Evolutionary conservation across 2,888 invertebrate species (phyloP).

Genomic region (Acleris sparsana): DNA sequence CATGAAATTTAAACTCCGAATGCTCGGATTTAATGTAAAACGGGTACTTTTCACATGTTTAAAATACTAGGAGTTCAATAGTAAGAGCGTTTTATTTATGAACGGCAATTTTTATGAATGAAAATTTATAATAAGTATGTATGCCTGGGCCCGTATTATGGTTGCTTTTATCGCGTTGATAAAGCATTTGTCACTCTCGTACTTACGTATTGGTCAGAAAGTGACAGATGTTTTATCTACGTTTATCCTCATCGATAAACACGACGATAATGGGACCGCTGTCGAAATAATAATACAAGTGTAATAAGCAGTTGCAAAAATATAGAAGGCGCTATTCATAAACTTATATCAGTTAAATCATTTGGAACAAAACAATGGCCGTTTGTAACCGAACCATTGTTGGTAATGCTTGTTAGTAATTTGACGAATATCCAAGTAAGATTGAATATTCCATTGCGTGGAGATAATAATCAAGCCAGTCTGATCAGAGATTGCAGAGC

Average conservation of each 20-base stretch:
- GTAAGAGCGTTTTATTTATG: background rate
- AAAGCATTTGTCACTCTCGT: no score
- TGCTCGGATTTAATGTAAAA: constrained; percentile 1
- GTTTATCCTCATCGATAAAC: no score
- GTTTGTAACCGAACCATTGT: no score
- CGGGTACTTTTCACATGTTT: background rate
- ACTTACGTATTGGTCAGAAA: no score
- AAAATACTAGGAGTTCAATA: background rate
- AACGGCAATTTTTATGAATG: background rate
- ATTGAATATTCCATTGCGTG: background rate
- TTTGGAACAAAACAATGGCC: no score
- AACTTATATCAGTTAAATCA: no score
- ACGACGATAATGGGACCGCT: no score
- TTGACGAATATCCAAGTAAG: no score
- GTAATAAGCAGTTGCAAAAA: background rate
- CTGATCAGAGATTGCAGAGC: background rate
- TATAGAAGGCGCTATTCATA: no score
- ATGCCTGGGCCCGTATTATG: background rate
- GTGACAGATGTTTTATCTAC: no score
- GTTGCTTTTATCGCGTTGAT: no score
- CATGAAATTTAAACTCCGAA: background rate
- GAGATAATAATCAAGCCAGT: constrained; percentile 10
- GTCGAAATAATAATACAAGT: background rate
- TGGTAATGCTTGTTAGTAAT: no score
- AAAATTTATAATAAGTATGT: background rate